Percentiles rank a stretch among this genome's conserved stretches.
phyloP scores from a whole-genome alignment of 2,113 vertebrate species.

The Dendropsophus ebraccatus region DNA sequence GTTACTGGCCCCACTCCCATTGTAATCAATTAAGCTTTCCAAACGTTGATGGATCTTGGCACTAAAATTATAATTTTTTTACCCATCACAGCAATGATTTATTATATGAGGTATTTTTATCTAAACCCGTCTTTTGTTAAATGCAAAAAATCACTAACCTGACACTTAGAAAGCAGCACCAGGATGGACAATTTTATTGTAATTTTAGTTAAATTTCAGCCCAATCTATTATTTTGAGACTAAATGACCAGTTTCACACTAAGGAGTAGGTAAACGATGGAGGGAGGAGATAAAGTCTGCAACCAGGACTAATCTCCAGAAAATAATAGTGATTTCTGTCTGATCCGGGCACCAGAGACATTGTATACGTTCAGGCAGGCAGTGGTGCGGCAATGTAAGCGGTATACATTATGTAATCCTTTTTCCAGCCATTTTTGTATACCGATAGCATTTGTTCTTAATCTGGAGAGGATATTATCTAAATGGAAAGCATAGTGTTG shows the following conservation, averaged over 20 bases:
- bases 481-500: conserved; percentile 67
- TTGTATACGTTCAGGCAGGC: not conserved
- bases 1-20: conserved; percentile 12
- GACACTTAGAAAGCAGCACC: not conserved
- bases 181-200: not conserved
- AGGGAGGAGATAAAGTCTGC: conserved; percentile 27
- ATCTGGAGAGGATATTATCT: conserved; percentile 69
- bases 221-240: conserved; percentile 44
- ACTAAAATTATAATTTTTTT: not conserved
- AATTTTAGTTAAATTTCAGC: conserved; percentile 44
- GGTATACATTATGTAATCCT: not conserved
- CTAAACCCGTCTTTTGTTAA: not conserved
- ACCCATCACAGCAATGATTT: not conserved
- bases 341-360: not conserved
- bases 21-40: conserved; percentile 33
- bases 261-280: conserved; percentile 34
- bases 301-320: conserved; percentile 41
- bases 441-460: conserved; percentile 32
- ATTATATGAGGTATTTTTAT: not conserved
- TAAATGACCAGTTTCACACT: conserved; percentile 42
- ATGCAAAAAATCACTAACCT: not conserved
- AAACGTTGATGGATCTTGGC: conserved; percentile 20
- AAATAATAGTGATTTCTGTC: conserved; percentile 45
- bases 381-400: not conserved
- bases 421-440: not conserved